Percentiles rank a stretch among this genome's conserved stretches.
These are phyloP conservation scores for Calonectris borealis DNA, from an alignment of 2,113 vertebrate species.

Conservation along the genomic window DNA sequence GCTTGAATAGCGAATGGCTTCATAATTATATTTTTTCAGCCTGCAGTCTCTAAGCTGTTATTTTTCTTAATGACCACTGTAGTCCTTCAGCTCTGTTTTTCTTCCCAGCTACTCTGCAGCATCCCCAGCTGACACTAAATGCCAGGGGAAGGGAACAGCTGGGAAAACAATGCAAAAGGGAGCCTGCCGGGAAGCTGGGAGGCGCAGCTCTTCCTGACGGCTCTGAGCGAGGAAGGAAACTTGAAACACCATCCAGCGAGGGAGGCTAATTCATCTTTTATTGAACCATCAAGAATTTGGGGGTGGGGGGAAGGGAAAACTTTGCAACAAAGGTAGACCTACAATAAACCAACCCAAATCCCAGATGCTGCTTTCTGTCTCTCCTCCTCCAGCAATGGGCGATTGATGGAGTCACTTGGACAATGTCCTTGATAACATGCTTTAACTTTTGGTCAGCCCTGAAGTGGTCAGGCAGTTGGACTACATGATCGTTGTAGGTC, in stretches of 20 bases:
- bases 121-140: constrained; percentile 32
- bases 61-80: constrained; percentile 29
- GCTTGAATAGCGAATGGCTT: constrained; percentile 29
- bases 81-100: constrained; percentile 19
- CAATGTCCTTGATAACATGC: background rate
- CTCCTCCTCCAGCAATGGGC: background rate
- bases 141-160: background rate
- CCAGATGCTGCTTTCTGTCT: background rate
- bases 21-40: constrained; percentile 52
- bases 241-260: background rate
- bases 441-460: background rate
- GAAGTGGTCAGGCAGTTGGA: background rate
- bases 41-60: constrained; percentile 18
- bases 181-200: background rate
- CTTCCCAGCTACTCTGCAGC: background rate
- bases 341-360: background rate
- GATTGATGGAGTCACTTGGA: background rate
- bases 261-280: background rate
- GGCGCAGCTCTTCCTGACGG: background rate
- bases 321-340: background rate
- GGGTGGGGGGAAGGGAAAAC: background rate
- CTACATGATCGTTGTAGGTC: background rate
- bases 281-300: background rate
- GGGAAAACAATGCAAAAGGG: constrained; percentile 27
- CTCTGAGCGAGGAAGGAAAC: background rate